Evolutionary conservation across 2,797 vertebrate species (phyloP).

Genomic region (Pipistrellus pipistrellus): DNA sequence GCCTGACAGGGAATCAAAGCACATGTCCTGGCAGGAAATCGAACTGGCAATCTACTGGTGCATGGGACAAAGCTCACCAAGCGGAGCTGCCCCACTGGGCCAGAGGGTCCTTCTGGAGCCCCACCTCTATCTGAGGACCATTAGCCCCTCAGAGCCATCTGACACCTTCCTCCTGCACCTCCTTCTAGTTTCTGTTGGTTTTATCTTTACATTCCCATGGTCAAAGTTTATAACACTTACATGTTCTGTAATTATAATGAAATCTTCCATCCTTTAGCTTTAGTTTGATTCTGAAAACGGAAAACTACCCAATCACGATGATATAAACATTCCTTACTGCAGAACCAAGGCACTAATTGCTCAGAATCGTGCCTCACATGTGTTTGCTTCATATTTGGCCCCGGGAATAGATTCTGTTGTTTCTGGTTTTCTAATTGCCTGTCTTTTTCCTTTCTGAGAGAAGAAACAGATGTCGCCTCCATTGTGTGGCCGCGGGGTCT

Average conservation of each 20-base stretch:
- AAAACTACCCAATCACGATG: not conserved
- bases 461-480: conserved; percentile 65
- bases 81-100: not conserved
- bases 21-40: too few species aligned
- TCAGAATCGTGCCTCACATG: conserved; percentile 31
- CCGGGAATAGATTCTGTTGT: conserved; percentile 53
- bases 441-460: conserved; percentile 28
- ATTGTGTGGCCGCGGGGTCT: not conserved
- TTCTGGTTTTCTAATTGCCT: conserved; percentile 67
- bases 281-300: conserved; percentile 16
- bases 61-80: not conserved
- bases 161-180: not conserved
- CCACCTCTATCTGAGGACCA: not conserved
- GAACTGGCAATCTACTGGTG: not conserved
- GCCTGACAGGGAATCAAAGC: not conserved
- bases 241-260: conserved; percentile 24
- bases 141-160: not conserved
- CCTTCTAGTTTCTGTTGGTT: conserved; percentile 8
- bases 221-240: not conserved
- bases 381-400: conserved; percentile 13
- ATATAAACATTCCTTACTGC: not conserved
- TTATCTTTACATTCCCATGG: not conserved
- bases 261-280: not conserved
- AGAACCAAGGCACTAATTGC: conserved; percentile 11
- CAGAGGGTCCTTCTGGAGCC: not conserved